phyloP scores from a whole-genome alignment of 2,797 vertebrate genomes.

The Macropus fuliginosus region DNA sequence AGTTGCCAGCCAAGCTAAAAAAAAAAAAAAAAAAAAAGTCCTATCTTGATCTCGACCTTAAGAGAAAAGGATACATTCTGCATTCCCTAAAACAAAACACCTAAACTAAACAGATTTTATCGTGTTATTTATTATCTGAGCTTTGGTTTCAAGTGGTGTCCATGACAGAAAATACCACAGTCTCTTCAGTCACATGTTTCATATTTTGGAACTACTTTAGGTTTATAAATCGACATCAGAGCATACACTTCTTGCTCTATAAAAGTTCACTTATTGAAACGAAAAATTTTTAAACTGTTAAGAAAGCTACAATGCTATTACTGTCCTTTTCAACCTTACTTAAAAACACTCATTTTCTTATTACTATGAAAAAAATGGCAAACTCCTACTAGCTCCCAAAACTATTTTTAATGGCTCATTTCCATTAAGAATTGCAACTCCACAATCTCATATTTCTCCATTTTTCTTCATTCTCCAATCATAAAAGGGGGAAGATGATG shows the following conservation, averaged over 20 bases:
- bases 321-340: not conserved
- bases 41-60: slow-evolving; percentile 68
- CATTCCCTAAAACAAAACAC: slow-evolving; percentile 74
- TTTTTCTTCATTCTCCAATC: slow-evolving; percentile 32
- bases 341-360: slow-evolving; percentile 13
- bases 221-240: not conserved
- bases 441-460: not conserved
- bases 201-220: not conserved
- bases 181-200: not conserved
- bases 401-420: slow-evolving; percentile 3
- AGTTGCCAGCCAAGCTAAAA: slow-evolving; percentile 26
- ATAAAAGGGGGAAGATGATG: slow-evolving; percentile 39
- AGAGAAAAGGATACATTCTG: slow-evolving; percentile 72
- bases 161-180: not conserved
- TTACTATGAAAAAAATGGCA: slow-evolving; percentile 30
- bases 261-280: not conserved
- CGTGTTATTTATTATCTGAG: slow-evolving; percentile 37
- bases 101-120: slow-evolving; percentile 80
- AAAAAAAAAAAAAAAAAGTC: slow-evolving; percentile 39
- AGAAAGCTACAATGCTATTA: slow-evolving; percentile 19
- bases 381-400: slow-evolving; percentile 11
- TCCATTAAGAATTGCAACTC: slow-evolving; percentile 28
- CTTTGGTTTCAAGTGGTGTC: slow-evolving; percentile 20
- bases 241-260: not conserved
- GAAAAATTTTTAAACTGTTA: not conserved